Evolutionary conservation across 1,140 invertebrate genomes (phyloP).

Genomic region (Agrypnia vestita): DNA sequence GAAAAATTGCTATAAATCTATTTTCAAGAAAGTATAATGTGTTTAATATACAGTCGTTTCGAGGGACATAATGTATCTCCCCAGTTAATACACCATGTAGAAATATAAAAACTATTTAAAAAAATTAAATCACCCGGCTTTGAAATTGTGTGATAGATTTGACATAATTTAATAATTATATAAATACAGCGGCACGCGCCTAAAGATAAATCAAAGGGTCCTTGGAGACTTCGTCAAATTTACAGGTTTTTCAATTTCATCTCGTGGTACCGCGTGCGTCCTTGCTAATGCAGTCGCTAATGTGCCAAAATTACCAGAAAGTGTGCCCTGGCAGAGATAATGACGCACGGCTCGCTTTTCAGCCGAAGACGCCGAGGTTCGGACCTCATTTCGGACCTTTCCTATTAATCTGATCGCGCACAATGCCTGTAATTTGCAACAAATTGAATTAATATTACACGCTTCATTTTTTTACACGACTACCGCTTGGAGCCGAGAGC

Average conservation of each 20-base stretch:
- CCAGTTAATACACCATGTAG: too few relatives aligned
- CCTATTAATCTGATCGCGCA: slow-evolving; percentile 14
- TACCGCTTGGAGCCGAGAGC: neutral
- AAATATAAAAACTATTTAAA: too few relatives aligned
- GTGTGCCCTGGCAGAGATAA: slow-evolving; percentile 1
- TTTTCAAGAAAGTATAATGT: too few relatives aligned
- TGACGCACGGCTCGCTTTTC: neutral
- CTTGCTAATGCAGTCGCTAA: slow-evolving; percentile 12
- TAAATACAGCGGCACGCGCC: neutral
- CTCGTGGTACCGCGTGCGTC: neutral
- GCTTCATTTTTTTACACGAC: slow-evolving; percentile 12
- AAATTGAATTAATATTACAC: slow-evolving; percentile 30
- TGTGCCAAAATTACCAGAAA: slow-evolving; percentile 33
- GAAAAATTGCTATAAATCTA: too few relatives aligned
- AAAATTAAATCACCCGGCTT: too few relatives aligned
- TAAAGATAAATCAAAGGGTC: slow-evolving; percentile 2
- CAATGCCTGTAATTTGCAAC: slow-evolving; percentile 13
- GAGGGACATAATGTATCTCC: too few relatives aligned
- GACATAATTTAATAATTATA: too few relatives aligned
- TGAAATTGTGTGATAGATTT: too few relatives aligned
- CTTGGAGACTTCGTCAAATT: slow-evolving; percentile 20
- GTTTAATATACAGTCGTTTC: too few relatives aligned
- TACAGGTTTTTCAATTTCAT: slow-evolving; percentile 26
- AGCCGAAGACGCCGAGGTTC: neutral
- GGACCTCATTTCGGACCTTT: neutral